Evolutionary conservation across 2,888 invertebrate genomes (phyloP), one percentile per base, ranked within the genome.

Genomic region (Aelia acuminata): DNA sequence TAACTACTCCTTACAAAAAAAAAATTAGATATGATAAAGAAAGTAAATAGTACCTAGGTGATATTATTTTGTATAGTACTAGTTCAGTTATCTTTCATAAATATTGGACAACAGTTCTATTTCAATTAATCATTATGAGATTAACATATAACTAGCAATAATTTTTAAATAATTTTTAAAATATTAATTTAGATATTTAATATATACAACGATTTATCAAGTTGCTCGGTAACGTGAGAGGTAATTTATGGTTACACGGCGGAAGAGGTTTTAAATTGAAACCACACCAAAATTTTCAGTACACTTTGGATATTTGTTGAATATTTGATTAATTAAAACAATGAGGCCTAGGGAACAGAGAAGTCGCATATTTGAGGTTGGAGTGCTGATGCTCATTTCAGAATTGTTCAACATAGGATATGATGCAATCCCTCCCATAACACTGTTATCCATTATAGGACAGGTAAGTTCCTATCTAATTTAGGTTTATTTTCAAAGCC

Each of bases 391-490:
- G 57, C 89, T 92, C 31, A 80, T 91, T n/a, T 90, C 91, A 88
- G 92, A 93, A 91, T 89, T 92, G 86, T 91, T 93, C 2, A 93
- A 92, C 90, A 91, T 92, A 90, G 93, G 93, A 4, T 91, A 93
- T 89, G 92, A 92, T 63, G 92, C 92, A 91, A 93, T 95, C 90
- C 94, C 94, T 84, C 94, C 94, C 15, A 92, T 93, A 1, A 95
- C 94, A 31, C 91, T 94, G 35, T 90, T 91, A 13, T 91, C 93
- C 15, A 93, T 92, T 87, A 90, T 92, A 84, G 91, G 91, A 88
- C 92, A 94, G 92, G 92, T 93, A 91, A 91, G 87, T 89, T 26
- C 13, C 3, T 15, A 35, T 86, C 20, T 3, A 35, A 20, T 57
- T 3, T 57, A 15, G n/a, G 13, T n/a, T 57, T 57, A 15, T 26